phyloP scores from a whole-genome alignment of 2,888 invertebrate species.

The Oscheius sp. region DNA sequence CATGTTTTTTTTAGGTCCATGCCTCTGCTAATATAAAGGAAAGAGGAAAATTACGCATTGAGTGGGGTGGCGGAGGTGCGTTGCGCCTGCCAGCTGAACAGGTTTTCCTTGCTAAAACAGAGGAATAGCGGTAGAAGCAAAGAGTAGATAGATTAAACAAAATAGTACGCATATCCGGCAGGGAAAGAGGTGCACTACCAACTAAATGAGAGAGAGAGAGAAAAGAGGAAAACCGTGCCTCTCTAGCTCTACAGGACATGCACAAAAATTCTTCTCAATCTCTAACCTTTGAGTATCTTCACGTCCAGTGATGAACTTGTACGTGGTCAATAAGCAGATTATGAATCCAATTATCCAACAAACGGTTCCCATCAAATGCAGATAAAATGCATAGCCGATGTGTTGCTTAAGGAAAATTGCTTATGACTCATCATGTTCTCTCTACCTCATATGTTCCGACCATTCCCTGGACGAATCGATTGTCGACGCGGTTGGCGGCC shows the following conservation, averaged over 20 bases:
- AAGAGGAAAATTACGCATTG: slow-evolving; percentile 54
- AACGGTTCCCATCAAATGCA: slow-evolving; percentile 70
- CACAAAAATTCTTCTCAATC: not conserved
- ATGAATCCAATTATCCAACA: slow-evolving; percentile 68
- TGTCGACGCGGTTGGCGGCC: slow-evolving; percentile 72
- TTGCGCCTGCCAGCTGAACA: slow-evolving; percentile 60
- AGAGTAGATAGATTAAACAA: not conserved
- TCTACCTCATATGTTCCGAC: slow-evolving; percentile 71
- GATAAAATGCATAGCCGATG: slow-evolving; percentile 72
- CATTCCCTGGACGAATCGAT: slow-evolving; percentile 71
- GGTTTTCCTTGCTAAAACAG: slow-evolving; percentile 58
- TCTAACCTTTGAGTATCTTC: slow-evolving; percentile 55
- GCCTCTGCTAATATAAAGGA: slow-evolving; percentile 10
- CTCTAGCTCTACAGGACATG: slow-evolving; percentile 33
- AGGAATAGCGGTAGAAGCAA: slow-evolving; percentile 15
- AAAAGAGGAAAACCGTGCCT: slow-evolving; percentile 21
- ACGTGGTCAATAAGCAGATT: slow-evolving; percentile 67
- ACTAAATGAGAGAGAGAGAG: not conserved
- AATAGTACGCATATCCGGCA: slow-evolving; percentile 23
- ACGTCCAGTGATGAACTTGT: slow-evolving; percentile 60
- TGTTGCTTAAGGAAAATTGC: slow-evolving; percentile 53
- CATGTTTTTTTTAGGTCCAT: not conserved
- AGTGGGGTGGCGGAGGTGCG: slow-evolving; percentile 51
- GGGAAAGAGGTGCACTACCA: slow-evolving; percentile 15
- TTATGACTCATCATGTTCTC: not conserved